These are phyloP conservation scores for Ranitomeya variabilis DNA, from an alignment of 2,113 vertebrate genomes.

Conservation along the genomic window DNA sequence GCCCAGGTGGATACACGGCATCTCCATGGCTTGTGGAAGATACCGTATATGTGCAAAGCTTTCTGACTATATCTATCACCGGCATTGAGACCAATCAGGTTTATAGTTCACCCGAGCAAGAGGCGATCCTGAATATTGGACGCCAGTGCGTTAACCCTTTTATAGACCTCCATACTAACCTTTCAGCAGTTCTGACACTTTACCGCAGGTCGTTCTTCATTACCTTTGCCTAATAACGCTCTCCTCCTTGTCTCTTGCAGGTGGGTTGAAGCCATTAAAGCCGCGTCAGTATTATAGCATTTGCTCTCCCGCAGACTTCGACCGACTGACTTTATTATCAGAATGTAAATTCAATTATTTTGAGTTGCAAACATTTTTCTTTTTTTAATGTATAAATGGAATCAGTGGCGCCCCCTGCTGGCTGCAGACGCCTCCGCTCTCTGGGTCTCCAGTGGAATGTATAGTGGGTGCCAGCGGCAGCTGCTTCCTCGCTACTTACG, in stretches of 20 bases:
- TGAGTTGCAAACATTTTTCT: constrained; percentile 6
- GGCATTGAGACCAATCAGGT: too few species aligned
- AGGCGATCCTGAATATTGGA: too few species aligned
- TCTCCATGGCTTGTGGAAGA: neutral
- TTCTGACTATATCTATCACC: too few species aligned
- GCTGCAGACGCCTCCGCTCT: neutral
- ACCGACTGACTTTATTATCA: constrained; percentile 22
- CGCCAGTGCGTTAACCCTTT: too few species aligned
- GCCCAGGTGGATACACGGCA: too few species aligned
- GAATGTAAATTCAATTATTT: constrained; percentile 19
- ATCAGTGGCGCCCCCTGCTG: neutral
- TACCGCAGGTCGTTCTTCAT: neutral
- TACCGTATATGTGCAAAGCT: too few species aligned
- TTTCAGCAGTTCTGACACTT: neutral
- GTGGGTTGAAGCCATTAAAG: constrained; percentile 94
- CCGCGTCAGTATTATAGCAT: constrained; percentile 94
- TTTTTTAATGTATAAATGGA: neutral
- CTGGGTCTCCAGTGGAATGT: neutral
- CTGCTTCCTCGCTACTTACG: neutral
- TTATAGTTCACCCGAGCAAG: too few species aligned
- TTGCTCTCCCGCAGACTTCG: constrained; percentile 31
- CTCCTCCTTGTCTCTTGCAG: constrained; percentile 68
- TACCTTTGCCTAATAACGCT: neutral
- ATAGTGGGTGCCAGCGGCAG: neutral
- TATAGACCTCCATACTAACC: too few species aligned